Percentiles rank a stretch among this genome's conserved stretches.
These are phyloP conservation scores for cattle (Bos taurus) DNA, from an alignment of 2,113 vertebrate species.

Conservation along the genomic window ARS-UCD2.0 NC_037328.1:59214501-59215000, in stretches of 20 bases:
- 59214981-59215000: slow-evolving; percentile 29
- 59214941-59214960: neutral
- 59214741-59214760: neutral
- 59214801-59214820: neutral
- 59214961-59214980: neutral
- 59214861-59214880: neutral
- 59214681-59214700: neutral
- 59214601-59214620: neutral
- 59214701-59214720: neutral
- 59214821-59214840: neutral
- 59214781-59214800: neutral
- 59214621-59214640: neutral
- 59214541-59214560: neutral
- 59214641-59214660: neutral
- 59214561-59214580: neutral
- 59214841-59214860: neutral
- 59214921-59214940: neutral
- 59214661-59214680: neutral
- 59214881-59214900: neutral
- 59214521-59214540: neutral
- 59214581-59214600: neutral
- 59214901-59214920: slow-evolving; percentile 13
- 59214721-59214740: neutral
- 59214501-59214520: neutral
- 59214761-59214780: neutral